phyloP scores from a whole-genome alignment of 30 jellyfish, hydroid and myxozoan genomes.

The Hydractinia symbiolongicarpus region DNA sequence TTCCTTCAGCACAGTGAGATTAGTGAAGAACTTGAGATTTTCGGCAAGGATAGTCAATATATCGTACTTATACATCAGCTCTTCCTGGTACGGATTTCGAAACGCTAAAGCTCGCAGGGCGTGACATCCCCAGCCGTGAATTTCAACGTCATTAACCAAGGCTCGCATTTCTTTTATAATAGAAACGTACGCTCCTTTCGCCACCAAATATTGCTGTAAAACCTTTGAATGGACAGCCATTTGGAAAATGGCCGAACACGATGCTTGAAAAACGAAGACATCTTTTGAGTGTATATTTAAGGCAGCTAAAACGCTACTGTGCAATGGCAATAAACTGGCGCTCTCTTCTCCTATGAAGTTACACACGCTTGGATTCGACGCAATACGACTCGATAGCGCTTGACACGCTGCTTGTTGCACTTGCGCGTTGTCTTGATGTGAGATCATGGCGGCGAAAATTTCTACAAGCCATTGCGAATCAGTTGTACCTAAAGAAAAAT shows the following conservation, averaged over 20 bases:
- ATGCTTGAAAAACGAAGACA: conserved; percentile 63
- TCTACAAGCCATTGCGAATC: conserved; percentile 48
- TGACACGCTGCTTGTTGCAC: conserved; percentile 80
- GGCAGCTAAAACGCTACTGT: conserved; percentile 62
- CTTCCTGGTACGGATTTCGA: conserved; percentile 64
- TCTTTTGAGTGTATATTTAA: conserved; percentile 61
- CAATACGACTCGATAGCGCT: conserved; percentile 48
- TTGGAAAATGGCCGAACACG: conserved; percentile 67
- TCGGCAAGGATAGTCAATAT: conserved; percentile 42
- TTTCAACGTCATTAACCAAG: conserved; percentile 22
- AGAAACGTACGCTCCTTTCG: conserved; percentile 59
- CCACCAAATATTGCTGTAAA: conserved; percentile 66
- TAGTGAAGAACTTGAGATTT: conserved; percentile 29
- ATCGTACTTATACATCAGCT: conserved; percentile 45
- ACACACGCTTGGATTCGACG: conserved; percentile 32
- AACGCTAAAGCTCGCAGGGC: conserved; percentile 78
- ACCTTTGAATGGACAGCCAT: conserved; percentile 44
- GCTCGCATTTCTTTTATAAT: conserved; percentile 61
- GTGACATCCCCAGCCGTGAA: conserved; percentile 84
- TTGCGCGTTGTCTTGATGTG: conserved; percentile 56
- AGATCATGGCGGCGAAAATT: conserved; percentile 52
- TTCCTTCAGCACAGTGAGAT: conserved; percentile 53
- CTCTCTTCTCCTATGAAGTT: conserved; percentile 75
- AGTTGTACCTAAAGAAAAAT: conserved; percentile 31
- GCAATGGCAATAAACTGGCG: conserved; percentile 53